These are phyloP conservation scores for Chloropsis hardwickii DNA, from an alignment of 2,113 vertebrate genomes.

Conservation along the genomic window DNA sequence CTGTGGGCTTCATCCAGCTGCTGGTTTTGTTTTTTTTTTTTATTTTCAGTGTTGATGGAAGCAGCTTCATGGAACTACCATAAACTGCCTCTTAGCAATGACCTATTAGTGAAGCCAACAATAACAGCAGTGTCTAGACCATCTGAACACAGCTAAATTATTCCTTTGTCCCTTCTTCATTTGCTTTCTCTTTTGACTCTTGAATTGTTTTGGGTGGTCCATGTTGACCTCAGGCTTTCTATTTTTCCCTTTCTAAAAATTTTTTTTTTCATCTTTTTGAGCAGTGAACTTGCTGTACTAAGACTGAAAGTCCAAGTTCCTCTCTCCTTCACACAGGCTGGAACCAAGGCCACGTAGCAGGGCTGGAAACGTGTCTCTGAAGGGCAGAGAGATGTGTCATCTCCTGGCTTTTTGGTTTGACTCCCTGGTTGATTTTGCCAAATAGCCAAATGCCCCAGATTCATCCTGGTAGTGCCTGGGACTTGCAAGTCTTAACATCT, in stretches of 20 bases:
- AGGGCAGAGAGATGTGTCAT: not conserved
- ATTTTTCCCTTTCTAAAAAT: not conserved
- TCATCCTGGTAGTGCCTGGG: not conserved
- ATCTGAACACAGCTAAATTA: slow-evolving; percentile 56
- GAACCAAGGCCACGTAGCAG: not conserved
- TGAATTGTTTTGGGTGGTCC: slow-evolving; percentile 58
- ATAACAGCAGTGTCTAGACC: slow-evolving; percentile 70
- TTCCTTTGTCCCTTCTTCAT: slow-evolving; percentile 52
- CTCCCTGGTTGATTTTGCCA: not conserved
- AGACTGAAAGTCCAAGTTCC: slow-evolving; percentile 31
- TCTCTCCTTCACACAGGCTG: not conserved
- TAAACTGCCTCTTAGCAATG: slow-evolving; percentile 57
- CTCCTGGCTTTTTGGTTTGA: not conserved
- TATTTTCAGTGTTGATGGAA: slow-evolving; percentile 14
- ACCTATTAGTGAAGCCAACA: slow-evolving; percentile 61
- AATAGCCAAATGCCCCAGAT: not conserved
- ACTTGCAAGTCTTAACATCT: not conserved
- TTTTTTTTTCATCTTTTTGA: not conserved
- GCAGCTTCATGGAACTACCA: slow-evolving; percentile 32
- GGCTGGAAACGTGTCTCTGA: accelerated
- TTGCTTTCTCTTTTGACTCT: slow-evolving; percentile 6
- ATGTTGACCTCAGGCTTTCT: not conserved
- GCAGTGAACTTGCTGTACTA: not conserved
- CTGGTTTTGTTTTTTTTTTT: not conserved
- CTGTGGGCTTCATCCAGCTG: not conserved